Percentiles rank a stretch among this genome's conserved stretches.
phyloP scores from a whole-genome alignment of 2,797 vertebrate species.

The Pangasius sanitwongsei region DNA sequence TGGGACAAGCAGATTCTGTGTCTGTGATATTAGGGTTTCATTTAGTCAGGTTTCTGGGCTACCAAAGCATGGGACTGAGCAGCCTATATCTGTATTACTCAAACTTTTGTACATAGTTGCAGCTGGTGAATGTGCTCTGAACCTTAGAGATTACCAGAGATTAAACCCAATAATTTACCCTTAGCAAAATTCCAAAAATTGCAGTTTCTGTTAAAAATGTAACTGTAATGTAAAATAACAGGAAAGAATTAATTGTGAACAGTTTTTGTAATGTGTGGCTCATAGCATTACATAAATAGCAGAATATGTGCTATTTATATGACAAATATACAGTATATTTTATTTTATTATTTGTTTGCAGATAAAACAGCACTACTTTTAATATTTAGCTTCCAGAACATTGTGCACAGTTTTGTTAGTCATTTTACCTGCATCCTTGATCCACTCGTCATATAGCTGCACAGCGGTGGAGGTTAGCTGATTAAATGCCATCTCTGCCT shows the following conservation, averaged over 20 bases:
- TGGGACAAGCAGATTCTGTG: background rate
- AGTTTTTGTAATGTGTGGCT: background rate
- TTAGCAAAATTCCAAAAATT: background rate
- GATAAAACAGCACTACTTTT: background rate
- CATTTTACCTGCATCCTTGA: conserved; percentile 87
- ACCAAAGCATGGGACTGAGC: background rate
- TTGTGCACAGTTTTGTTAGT: background rate
- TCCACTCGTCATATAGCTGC: conserved; percentile 84
- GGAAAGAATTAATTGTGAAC: background rate
- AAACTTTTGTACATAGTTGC: background rate
- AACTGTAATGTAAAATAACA: background rate
- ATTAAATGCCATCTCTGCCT: conserved; percentile 83
- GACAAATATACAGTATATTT: background rate
- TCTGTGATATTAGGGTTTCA: background rate
- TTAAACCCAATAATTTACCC: background rate
- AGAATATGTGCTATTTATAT: background rate
- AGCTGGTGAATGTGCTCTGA: background rate
- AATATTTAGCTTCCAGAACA: background rate
- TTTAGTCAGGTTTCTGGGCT: background rate
- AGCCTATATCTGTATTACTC: background rate
- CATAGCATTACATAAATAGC: background rate
- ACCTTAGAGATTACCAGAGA: background rate
- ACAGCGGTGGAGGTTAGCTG: conserved; percentile 83
- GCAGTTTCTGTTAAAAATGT: background rate
- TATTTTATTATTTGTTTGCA: background rate